phyloP scores from a whole-genome alignment of 1,140 invertebrate genomes.

The Danaus plexippus region DNA sequence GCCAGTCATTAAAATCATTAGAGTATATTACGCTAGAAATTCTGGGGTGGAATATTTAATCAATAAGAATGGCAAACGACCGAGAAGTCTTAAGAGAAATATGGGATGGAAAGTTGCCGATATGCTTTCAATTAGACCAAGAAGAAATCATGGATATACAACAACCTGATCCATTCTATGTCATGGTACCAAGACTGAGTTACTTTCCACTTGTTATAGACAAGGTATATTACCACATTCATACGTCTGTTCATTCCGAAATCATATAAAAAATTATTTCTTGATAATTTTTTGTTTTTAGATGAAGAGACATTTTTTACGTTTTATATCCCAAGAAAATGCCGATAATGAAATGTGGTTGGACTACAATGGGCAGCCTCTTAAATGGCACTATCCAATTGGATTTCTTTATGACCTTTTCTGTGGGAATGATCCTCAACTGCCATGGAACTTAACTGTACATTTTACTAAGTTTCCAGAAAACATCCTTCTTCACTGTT shows the following conservation, averaged over 20 bases:
- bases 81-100: constrained; percentile 93
- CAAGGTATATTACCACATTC: constrained; percentile 78
- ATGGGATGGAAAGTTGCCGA: constrained; percentile 95
- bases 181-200: constrained; percentile 94
- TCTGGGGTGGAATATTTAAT: constrained; percentile 5
- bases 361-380: constrained; percentile 91
- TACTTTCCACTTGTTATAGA: constrained; percentile 97
- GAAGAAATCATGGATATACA: constrained; percentile 92
- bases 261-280: not conserved
- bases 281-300: constrained; percentile 50
- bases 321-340: constrained; percentile 86
- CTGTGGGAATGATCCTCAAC: constrained; percentile 77
- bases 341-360: constrained; percentile 95
- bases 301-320: constrained; percentile 92
- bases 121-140: constrained; percentile 89
- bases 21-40: too few relatives aligned
- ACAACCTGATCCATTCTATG: constrained; percentile 92
- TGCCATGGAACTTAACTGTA: constrained; percentile 96
- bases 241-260: not conserved
- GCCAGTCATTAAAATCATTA: too few relatives aligned
- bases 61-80: constrained; percentile 85
- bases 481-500: constrained; percentile 81
- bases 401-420: constrained; percentile 93
- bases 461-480: constrained; percentile 95
- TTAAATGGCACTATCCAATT: constrained; percentile 98